A percentile compares a stretch with the other conserved stretches of the same genome.
These are phyloP conservation scores for Conomelus anceps DNA, from an alignment of 2,888 invertebrate species.

Conservation along the genomic window DNA sequence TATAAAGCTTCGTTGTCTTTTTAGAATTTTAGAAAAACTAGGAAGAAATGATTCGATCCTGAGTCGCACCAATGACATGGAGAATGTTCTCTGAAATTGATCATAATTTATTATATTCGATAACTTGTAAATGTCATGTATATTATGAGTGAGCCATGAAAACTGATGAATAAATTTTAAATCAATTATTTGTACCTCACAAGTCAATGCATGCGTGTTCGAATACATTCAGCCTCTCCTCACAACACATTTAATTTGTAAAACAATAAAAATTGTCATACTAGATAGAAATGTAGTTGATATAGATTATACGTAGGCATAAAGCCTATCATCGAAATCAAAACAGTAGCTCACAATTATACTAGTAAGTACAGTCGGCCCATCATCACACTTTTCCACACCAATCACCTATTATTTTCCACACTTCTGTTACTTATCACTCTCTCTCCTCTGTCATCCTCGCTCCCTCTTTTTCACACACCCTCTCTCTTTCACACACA, in stretches of 20 bases:
- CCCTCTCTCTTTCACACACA: too few species aligned
- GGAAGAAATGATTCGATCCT: neutral
- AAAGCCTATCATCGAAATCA: too few species aligned
- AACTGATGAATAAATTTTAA: neutral
- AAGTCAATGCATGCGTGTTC: neutral
- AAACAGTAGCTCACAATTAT: too few species aligned
- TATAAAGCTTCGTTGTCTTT: too few species aligned
- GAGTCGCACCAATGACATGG: neutral
- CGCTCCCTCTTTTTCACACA: too few species aligned
- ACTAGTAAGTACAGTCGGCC: too few species aligned
- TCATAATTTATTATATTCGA: neutral
- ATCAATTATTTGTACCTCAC: neutral
- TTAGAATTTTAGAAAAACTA: neutral
- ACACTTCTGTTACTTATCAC: too few species aligned
- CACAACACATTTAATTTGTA: neutral
- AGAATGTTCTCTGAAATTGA: neutral
- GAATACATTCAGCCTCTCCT: neutral
- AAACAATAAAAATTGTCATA: too few species aligned
- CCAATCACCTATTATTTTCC: too few species aligned
- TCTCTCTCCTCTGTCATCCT: too few species aligned
- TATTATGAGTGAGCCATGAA: neutral
- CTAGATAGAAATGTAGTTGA: neutral
- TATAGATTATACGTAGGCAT: too few species aligned
- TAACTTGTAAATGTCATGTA: neutral
- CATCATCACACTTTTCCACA: too few species aligned